Evolutionary conservation across 2,113 vertebrate genomes (phyloP).

Genomic region (Stegastes partitus): DNA sequence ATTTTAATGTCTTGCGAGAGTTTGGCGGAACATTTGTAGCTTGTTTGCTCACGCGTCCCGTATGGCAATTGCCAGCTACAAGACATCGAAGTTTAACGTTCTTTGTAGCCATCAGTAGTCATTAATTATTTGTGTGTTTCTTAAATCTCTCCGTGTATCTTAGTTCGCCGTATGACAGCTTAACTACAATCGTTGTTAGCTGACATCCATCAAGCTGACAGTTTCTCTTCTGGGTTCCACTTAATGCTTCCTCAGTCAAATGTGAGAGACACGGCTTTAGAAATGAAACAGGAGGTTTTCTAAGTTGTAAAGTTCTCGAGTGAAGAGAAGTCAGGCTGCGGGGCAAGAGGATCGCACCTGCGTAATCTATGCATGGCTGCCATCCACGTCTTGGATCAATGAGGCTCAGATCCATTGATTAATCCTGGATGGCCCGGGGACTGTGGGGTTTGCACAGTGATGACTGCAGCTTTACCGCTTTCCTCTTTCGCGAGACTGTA

Average conservation of each 20-base stretch:
- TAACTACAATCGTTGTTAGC: neutral
- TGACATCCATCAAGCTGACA: constrained; percentile 36
- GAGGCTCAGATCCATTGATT: constrained; percentile 72
- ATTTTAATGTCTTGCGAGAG: constrained; percentile 51
- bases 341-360: constrained; percentile 47
- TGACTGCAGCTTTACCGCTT: constrained; percentile 24
- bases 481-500: constrained; percentile 13
- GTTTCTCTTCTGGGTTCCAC: constrained; percentile 15
- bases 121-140: constrained; percentile 61
- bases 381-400: constrained; percentile 66
- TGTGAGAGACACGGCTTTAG: neutral
- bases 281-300: constrained; percentile 4
- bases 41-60: constrained; percentile 37
- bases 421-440: constrained; percentile 56
- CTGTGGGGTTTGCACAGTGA: constrained; percentile 22
- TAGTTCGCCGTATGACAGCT: constrained; percentile 2
- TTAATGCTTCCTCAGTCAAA: constrained; percentile 8
- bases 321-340: constrained; percentile 32
- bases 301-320: constrained; percentile 35
- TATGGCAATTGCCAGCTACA: constrained; percentile 14
- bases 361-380: constrained; percentile 69
- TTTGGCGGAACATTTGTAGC: constrained; percentile 48
- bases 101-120: constrained; percentile 18
- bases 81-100: neutral
- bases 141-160: constrained; percentile 32